These are phyloP conservation scores for Anoura caudifer DNA, from an alignment of 2,113 vertebrate genomes.

Conservation along the genomic window DNA sequence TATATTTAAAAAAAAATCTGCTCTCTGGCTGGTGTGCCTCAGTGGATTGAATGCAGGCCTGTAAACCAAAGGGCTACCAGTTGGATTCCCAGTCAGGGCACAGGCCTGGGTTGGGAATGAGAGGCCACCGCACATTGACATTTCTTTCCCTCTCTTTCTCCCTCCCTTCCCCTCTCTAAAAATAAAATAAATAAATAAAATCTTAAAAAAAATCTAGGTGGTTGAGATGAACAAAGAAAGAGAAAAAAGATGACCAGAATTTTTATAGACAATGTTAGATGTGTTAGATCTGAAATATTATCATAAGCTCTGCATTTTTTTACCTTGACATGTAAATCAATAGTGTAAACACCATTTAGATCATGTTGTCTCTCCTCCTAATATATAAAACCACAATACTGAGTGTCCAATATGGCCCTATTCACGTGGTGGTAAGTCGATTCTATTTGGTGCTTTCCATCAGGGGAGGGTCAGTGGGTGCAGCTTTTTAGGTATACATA, in stretches of 20 bases:
- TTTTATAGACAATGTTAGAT: constrained; percentile 66
- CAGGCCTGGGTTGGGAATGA: too few species aligned
- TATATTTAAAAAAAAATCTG: too few species aligned
- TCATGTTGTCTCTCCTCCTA: neutral
- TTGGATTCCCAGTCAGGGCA: too few species aligned
- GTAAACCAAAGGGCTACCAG: too few species aligned
- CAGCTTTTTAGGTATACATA: neutral
- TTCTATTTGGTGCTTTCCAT: neutral
- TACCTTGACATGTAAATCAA: constrained; percentile 69
- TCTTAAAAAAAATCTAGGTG: neutral
- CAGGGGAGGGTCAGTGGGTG: neutral
- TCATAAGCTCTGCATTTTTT: constrained; percentile 59
- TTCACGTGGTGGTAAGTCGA: neutral
- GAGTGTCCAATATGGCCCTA: neutral
- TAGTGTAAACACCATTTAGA: constrained; percentile 69
- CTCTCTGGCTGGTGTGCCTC: too few species aligned
- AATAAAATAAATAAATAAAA: too few species aligned
- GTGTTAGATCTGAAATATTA: constrained; percentile 57
- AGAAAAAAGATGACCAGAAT: neutral
- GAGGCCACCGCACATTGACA: too few species aligned
- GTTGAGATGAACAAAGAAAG: neutral
- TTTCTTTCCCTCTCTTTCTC: too few species aligned
- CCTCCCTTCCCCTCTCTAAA: too few species aligned
- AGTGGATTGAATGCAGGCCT: too few species aligned
- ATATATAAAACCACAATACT: neutral